These are phyloP conservation scores for Drymonia ruficornis DNA, from an alignment of 2,888 invertebrate genomes.

Conservation along the genomic window DNA sequence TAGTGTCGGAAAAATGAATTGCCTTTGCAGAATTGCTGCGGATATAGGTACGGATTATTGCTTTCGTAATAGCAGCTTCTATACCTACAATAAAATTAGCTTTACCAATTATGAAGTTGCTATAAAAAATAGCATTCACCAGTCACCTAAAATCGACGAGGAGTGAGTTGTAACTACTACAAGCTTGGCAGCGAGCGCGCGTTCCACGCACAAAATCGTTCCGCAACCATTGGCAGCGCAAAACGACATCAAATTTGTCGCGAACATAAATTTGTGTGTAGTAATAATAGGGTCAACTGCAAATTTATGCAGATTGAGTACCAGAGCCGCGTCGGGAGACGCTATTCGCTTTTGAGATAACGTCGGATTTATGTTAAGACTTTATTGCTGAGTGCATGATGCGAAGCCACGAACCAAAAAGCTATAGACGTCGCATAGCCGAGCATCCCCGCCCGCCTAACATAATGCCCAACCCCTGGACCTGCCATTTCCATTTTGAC, in stretches of 20 bases:
- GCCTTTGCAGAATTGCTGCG: too few relatives aligned
- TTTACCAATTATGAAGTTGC: too few relatives aligned
- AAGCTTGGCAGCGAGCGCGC: background rate
- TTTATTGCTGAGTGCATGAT: constrained; percentile 43
- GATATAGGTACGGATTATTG: too few relatives aligned
- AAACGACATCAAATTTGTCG: constrained; percentile 41
- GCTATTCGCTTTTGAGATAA: constrained; percentile 53
- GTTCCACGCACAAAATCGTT: constrained; percentile 17
- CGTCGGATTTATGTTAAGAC: constrained; percentile 56
- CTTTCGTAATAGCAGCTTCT: too few relatives aligned
- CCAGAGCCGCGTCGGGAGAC: constrained; percentile 50
- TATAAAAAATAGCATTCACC: background rate
- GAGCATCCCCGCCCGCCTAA: too few relatives aligned
- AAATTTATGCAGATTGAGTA: constrained; percentile 69
- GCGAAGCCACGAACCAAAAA: too few relatives aligned
- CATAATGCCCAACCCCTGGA: too few relatives aligned
- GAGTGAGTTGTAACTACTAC: background rate
- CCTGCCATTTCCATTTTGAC: too few relatives aligned
- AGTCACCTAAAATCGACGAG: background rate
- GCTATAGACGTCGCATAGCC: too few relatives aligned
- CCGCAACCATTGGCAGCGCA: constrained; percentile 26
- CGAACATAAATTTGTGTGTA: constrained; percentile 44
- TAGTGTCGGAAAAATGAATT: too few relatives aligned
- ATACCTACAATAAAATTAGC: too few relatives aligned
- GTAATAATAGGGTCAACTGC: constrained; percentile 61